phyloP scores from a whole-genome alignment of 2,888 invertebrate genomes.

The Drosophila emarginata region DNA sequence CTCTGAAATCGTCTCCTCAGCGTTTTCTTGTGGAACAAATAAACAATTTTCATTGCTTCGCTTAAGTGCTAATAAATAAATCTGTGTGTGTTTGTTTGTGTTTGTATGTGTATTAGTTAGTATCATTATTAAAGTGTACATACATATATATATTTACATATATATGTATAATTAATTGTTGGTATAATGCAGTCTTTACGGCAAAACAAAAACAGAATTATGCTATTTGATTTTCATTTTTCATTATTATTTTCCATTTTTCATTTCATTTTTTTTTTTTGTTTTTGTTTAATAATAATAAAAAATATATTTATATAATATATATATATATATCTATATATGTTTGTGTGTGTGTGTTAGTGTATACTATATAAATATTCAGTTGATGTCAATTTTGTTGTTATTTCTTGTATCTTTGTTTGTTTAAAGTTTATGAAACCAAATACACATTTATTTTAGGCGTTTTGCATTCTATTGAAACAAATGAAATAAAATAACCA shows the following conservation, averaged over 20 bases:
- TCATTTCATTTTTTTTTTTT: constrained; percentile 21
- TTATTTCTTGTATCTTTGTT: constrained; percentile 34
- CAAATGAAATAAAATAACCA: constrained; percentile 15
- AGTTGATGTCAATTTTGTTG: constrained; percentile 36
- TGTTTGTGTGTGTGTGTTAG: constrained; percentile 17
- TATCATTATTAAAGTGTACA: constrained; percentile 40
- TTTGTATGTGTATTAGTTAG: constrained; percentile 40
- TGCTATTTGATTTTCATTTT: constrained; percentile 54
- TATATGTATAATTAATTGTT: constrained; percentile 72
- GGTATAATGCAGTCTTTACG: constrained; percentile 82
- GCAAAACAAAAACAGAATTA: constrained; percentile 80
- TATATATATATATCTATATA: constrained; percentile 30
- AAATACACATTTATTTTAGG: constrained; percentile 66
- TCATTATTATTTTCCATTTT: constrained; percentile 40
- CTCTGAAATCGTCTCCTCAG: constrained; percentile 2
- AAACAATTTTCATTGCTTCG: constrained; percentile 36
- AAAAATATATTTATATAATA: constrained; percentile 53
- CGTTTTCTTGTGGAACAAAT: constrained; percentile 10
- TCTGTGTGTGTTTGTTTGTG: constrained; percentile 28
- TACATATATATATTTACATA: constrained; percentile 31
- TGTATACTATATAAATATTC: constrained; percentile 59
- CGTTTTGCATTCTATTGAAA: constrained; percentile 27
- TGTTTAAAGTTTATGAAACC: constrained; percentile 65
- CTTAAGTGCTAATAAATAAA: constrained; percentile 18
- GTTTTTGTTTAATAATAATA: constrained; percentile 53